phyloP scores from a whole-genome alignment of 2,113 vertebrate genomes.

The Mionectes macconnelli region DNA sequence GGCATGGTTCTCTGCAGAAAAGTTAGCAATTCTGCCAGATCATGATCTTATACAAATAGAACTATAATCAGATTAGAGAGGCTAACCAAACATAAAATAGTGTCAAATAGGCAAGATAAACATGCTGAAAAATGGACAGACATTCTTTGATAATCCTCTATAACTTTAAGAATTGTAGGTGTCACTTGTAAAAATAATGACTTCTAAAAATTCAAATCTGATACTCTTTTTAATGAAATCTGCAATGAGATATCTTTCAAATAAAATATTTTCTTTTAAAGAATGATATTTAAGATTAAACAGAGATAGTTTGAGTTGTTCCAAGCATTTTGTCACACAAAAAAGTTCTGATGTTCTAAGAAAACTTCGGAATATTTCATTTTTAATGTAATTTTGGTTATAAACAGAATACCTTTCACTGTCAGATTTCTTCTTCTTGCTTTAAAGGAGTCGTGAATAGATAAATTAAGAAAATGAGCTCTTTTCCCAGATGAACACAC shows the following conservation, averaged over 20 bases:
- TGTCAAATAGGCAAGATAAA: conserved; percentile 54
- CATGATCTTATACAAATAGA: conserved; percentile 34
- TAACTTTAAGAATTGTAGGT: conserved; percentile 28
- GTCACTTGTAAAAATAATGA: conserved; percentile 22
- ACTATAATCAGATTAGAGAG: conserved; percentile 49
- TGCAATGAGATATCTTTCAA: not conserved
- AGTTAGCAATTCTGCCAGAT: conserved; percentile 20
- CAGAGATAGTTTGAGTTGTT: not conserved
- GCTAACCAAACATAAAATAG: conserved; percentile 44
- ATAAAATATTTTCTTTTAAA: conserved; percentile 42
- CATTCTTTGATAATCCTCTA: conserved; percentile 25
- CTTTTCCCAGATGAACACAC: not conserved
- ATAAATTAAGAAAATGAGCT: not conserved
- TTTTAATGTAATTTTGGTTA: not conserved
- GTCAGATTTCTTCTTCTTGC: not conserved
- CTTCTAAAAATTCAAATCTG: conserved; percentile 12
- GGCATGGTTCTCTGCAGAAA: not conserved
- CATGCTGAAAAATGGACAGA: not conserved
- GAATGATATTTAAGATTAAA: not conserved
- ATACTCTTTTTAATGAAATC: conserved; percentile 13
- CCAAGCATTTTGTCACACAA: not conserved
- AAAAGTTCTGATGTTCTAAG: not conserved
- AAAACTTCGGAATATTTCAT: not conserved
- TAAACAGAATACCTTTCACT: not conserved
- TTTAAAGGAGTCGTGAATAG: not conserved